phyloP scores from a whole-genome alignment of 2,888 invertebrate genomes.

The Caenorhabditis virilis region DNA sequence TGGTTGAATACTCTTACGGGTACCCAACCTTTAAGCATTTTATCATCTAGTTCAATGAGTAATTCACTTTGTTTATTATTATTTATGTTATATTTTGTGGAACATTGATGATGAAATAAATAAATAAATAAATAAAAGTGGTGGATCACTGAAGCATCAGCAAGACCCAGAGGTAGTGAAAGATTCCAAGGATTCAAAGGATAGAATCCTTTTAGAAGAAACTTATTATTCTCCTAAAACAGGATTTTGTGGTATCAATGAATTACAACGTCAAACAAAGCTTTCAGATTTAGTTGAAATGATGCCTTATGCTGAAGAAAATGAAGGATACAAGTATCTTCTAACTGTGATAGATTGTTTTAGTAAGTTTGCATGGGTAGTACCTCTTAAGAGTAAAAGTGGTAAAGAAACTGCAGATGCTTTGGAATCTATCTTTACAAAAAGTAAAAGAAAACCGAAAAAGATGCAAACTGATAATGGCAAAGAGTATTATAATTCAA shows the following conservation, averaged over 20 bases:
- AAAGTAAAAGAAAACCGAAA: slow-evolving; percentile 40
- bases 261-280: slow-evolving; percentile 30
- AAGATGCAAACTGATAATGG: slow-evolving; percentile 52
- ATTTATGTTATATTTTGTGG: no score
- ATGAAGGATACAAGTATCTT: slow-evolving; percentile 40
- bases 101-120: no score
- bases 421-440: slow-evolving; percentile 37
- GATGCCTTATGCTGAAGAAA: slow-evolving; percentile 49
- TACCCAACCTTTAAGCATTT: no score
- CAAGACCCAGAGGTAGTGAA: no score
- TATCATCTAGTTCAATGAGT: no score
- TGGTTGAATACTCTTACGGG: no score
- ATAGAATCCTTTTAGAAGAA: slow-evolving; percentile 26
- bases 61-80: no score
- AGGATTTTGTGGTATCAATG: slow-evolving; percentile 46
- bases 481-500: slow-evolving; percentile 43
- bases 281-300: slow-evolving; percentile 49
- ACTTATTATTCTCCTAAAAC: slow-evolving; percentile 36
- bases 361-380: slow-evolving; percentile 47
- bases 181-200: no score
- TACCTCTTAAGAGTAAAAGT: slow-evolving; percentile 44
- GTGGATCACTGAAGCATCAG: no score
- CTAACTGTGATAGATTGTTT: slow-evolving; percentile 42
- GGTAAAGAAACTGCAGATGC: slow-evolving; percentile 49
- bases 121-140: no score